These are phyloP conservation scores for Eptesicus fuscus DNA, from an alignment of 2,113 vertebrate species.

Conservation along the genomic window DNA sequence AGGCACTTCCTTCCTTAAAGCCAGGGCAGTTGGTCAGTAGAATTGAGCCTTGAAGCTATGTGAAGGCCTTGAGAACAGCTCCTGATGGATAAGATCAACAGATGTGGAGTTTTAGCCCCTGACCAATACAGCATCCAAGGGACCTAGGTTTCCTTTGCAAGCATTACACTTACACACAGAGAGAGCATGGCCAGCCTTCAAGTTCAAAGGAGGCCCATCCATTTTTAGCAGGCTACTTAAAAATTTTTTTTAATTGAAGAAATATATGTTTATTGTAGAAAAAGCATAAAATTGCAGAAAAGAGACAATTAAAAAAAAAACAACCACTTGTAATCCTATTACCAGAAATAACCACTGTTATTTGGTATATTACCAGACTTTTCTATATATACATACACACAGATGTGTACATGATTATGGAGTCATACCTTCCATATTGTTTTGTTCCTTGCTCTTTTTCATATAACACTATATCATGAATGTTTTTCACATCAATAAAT, in stretches of 20 bases:
- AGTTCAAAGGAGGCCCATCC: background rate
- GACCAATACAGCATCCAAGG: background rate
- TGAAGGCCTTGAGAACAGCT: background rate
- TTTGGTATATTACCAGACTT: background rate
- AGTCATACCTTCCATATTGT: background rate
- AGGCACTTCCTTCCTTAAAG: background rate
- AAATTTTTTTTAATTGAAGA: background rate
- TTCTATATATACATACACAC: background rate
- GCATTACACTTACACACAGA: background rate
- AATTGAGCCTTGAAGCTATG: background rate
- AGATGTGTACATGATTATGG: background rate
- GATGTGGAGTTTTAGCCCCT: background rate
- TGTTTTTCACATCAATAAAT: background rate
- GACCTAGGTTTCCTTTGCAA: background rate
- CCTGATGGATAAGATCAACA: background rate
- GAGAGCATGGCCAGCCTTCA: background rate
- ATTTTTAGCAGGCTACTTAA: background rate
- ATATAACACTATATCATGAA: background rate
- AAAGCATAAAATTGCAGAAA: background rate
- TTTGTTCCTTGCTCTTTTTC: conserved; percentile 23
- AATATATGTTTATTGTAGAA: background rate
- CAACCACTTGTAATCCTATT: background rate
- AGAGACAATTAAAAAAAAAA: background rate
- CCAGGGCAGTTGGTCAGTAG: background rate
- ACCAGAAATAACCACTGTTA: conserved; percentile 13